These are phyloP conservation scores for Lissocephala sabroskyi DNA, from an alignment of 2,888 invertebrate genomes.

Conservation along the genomic window DNA sequence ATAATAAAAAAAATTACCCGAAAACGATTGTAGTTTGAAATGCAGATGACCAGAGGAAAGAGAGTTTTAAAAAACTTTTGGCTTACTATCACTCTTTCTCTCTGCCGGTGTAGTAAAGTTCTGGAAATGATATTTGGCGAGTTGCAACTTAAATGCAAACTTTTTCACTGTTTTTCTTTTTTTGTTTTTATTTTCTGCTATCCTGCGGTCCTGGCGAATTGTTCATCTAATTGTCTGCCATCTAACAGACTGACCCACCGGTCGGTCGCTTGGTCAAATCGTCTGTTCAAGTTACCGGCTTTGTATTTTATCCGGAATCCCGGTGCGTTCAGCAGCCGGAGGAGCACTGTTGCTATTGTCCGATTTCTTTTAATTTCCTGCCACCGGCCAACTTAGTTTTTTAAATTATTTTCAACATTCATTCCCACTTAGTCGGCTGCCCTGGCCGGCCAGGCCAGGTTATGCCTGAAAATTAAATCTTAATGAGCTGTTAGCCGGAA, in stretches of 20 bases:
- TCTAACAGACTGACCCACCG: constrained; percentile 13
- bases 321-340: constrained; percentile 1
- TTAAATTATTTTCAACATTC: not conserved
- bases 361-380: constrained; percentile 18
- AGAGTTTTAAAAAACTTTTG: too few relatives aligned
- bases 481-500: constrained; percentile 35
- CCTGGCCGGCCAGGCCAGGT: too few relatives aligned
- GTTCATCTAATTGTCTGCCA: constrained; percentile 57
- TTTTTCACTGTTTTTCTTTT: too few relatives aligned
- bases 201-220: too few relatives aligned
- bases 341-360: not conserved
- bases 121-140: constrained; percentile 50
- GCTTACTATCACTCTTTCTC: too few relatives aligned
- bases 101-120: constrained; percentile 31
- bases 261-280: too few relatives aligned
- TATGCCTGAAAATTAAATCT: constrained; percentile 41
- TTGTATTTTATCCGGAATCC: constrained; percentile 6
- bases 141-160: constrained; percentile 62
- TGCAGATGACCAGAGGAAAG: too few relatives aligned
- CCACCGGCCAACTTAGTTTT: constrained; percentile 27
- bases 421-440: not conserved
- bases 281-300: constrained; percentile 2
- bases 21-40: too few relatives aligned
- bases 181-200: too few relatives aligned
- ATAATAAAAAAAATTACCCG: too few relatives aligned